A percentile compares a stretch with the other conserved stretches of the same genome.
phyloP scores from a whole-genome alignment of 23 tunicate genomes.

The Trididemnum nubilum region DNA sequence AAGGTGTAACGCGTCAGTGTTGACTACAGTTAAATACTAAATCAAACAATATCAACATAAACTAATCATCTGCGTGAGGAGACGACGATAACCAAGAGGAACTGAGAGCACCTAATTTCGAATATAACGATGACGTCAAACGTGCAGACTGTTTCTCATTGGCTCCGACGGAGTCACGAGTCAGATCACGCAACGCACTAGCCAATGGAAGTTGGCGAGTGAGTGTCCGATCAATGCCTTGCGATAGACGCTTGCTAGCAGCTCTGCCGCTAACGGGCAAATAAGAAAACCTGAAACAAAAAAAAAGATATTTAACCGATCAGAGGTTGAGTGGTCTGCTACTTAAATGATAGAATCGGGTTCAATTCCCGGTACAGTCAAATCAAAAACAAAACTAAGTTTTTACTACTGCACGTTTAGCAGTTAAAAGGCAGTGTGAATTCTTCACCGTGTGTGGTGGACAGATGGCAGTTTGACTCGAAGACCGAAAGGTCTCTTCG shows the following conservation, averaged over 20 bases:
- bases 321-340: background rate
- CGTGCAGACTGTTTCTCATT: conserved; percentile 44
- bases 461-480: too few relatives aligned
- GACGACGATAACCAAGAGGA: conserved; percentile 87
- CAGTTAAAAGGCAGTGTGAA: too few relatives aligned
- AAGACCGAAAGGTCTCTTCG: too few relatives aligned
- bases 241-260: conserved; percentile 18
- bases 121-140: conserved; percentile 62
- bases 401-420: too few relatives aligned
- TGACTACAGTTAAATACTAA: too few relatives aligned
- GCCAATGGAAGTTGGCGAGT: conserved; percentile 70
- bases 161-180: conserved; percentile 39
- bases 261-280: conserved; percentile 66
- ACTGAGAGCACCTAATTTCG: conserved; percentile 84
- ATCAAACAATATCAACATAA: too few relatives aligned
- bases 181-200: conserved; percentile 61
- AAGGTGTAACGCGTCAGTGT: too few relatives aligned
- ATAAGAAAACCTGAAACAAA: conserved; percentile 64
- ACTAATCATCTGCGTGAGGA: conserved; percentile 31
- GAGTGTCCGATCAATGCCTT: conserved; percentile 16
- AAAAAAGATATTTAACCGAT: too few relatives aligned
- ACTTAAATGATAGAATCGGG: background rate
- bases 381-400: too few relatives aligned
- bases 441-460: too few relatives aligned
- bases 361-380: background rate